phyloP scores from a whole-genome alignment of 2,888 invertebrate species.

The Nipponacmea schrenckii region DNA sequence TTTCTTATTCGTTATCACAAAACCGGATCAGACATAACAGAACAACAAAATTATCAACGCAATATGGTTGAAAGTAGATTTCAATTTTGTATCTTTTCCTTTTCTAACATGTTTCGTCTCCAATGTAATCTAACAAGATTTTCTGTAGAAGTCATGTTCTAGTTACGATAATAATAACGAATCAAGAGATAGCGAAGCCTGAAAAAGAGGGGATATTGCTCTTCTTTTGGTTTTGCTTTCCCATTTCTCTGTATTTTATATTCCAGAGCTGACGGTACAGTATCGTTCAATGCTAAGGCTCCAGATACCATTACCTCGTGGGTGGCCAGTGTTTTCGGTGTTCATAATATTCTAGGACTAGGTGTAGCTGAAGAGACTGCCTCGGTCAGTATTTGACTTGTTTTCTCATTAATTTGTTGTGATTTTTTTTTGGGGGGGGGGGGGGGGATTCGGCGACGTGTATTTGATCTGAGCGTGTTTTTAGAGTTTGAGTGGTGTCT shows the following conservation, averaged over 20 bases:
- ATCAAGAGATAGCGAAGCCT: not conserved
- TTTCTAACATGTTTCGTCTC: not conserved
- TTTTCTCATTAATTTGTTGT: too few species aligned
- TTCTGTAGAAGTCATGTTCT: too few species aligned
- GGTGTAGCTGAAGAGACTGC: conserved; percentile 78
- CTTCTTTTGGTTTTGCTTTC: not conserved
- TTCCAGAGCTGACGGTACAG: conserved; percentile 70
- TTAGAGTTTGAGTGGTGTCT: too few species aligned
- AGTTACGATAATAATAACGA: not conserved
- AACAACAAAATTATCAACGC: conserved; percentile 60
- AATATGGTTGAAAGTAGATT: too few species aligned
- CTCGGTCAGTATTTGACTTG: conserved; percentile 73
- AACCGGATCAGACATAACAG: too few species aligned
- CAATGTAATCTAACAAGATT: too few species aligned
- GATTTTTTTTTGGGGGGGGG: too few species aligned
- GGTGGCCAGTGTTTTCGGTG: conserved; percentile 84
- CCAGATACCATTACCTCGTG: conserved; percentile 88
- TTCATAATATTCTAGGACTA: conserved; percentile 80
- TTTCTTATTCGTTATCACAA: too few species aligned
- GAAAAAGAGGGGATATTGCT: not conserved
- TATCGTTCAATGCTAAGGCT: conserved; percentile 74
- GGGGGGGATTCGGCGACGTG: too few species aligned
- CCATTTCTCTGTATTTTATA: not conserved
- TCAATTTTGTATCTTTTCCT: too few species aligned
- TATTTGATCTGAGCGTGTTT: too few species aligned